These are phyloP conservation scores for Hydriomena furcata DNA, from an alignment of 2,888 invertebrate species.

Conservation along the genomic window DNA sequence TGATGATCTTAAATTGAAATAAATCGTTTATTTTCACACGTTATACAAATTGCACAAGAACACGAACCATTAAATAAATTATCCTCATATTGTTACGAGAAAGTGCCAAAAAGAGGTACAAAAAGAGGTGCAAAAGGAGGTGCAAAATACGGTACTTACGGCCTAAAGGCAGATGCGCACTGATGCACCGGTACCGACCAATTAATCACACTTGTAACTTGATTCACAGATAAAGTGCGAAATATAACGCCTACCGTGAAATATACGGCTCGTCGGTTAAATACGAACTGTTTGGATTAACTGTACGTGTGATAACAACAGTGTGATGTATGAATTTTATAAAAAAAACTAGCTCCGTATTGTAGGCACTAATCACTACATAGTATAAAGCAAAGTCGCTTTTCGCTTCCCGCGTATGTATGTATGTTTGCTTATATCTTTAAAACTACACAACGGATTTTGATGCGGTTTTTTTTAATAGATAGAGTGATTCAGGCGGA, in stretches of 20 bases:
- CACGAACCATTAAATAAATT: constrained; percentile 19
- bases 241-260: constrained; percentile 69
- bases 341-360: too few relatives aligned
- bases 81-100: constrained; percentile 16
- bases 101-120: constrained; percentile 17
- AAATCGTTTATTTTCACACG: constrained; percentile 5
- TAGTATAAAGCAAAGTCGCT: too few relatives aligned
- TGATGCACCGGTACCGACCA: constrained; percentile 47
- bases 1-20: constrained; percentile 9
- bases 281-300: constrained; percentile 40
- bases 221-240: constrained; percentile 72
- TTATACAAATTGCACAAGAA: constrained; percentile 18
- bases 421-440: too few relatives aligned
- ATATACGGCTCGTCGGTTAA: constrained; percentile 48
- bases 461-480: too few relatives aligned
- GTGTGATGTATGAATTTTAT: constrained; percentile 6
- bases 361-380: too few relatives aligned
- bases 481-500: too few relatives aligned
- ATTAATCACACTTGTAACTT: constrained; percentile 76
- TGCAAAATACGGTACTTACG: constrained; percentile 24
- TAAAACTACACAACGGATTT: too few relatives aligned
- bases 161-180: constrained; percentile 55
- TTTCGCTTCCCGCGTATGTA: too few relatives aligned
- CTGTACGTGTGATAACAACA: constrained; percentile 5
- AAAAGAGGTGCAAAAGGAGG: constrained; percentile 18